Conservation (phyloP, 2,797 vertebrate species). For the Propithecus perrieri region DNA sequence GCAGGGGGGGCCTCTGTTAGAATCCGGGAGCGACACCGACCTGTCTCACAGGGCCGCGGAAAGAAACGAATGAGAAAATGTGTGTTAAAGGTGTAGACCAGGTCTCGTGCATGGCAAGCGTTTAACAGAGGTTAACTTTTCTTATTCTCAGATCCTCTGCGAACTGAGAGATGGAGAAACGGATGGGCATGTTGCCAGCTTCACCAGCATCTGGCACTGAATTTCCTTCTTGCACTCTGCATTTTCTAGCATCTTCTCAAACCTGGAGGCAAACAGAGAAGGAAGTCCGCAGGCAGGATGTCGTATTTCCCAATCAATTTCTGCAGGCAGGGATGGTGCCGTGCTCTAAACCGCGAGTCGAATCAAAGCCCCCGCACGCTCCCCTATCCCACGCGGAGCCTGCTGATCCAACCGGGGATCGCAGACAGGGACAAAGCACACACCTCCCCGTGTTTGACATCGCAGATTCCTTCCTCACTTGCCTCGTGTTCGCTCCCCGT, state of each 20-base stretch:
- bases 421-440: constrained; percentile 27
- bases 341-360: constrained; percentile 49
- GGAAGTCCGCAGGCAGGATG: background rate
- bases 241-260: constrained; percentile 38
- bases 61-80: background rate
- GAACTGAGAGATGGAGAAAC: background rate
- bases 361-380: constrained; percentile 58
- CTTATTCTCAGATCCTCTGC: background rate
- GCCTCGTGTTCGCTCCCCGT: background rate
- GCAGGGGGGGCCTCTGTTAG: background rate
- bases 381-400: background rate
- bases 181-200: background rate
- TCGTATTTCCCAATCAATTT: constrained; percentile 43
- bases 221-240: background rate
- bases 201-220: background rate
- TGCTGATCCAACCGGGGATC: constrained; percentile 31
- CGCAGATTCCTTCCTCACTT: background rate
- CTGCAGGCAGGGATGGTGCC: background rate
- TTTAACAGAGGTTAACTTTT: background rate
- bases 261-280: constrained; percentile 34
- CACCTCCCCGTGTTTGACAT: background rate
- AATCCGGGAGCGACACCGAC: background rate
- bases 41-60: background rate
- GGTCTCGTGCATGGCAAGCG: background rate
- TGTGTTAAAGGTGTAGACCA: background rate